Percentiles rank a stretch among this genome's conserved stretches.
phyloP scores from a whole-genome alignment of 2,797 vertebrate species.

The Sparus aurata region DNA sequence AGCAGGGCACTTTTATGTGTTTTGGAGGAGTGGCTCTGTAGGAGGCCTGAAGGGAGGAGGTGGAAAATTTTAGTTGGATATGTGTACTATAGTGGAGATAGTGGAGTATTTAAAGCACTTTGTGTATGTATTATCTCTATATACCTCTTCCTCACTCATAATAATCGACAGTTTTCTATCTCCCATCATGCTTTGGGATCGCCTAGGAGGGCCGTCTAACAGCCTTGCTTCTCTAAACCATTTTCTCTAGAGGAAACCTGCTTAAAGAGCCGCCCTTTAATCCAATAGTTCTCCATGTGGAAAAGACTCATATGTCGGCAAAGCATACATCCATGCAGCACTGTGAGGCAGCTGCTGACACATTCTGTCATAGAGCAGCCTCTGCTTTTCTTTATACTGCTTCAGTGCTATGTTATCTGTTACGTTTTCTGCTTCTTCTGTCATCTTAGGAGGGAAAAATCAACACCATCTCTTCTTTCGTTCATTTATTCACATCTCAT shows the following conservation, averaged over 20 bases:
- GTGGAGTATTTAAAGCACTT: neutral
- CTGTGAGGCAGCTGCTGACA: constrained; percentile 23
- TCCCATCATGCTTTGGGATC: constrained; percentile 31
- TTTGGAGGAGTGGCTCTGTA: too few species aligned
- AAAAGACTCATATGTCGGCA: constrained; percentile 22
- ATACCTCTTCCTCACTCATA: neutral
- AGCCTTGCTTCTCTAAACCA: constrained; percentile 9
- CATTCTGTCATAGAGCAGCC: neutral
- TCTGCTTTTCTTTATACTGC: neutral
- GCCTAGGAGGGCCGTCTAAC: constrained; percentile 13
- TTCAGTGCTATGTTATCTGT: neutral
- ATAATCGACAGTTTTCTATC: neutral
- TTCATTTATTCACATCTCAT: too few species aligned
- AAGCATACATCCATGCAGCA: neutral
- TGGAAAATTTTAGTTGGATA: too few species aligned
- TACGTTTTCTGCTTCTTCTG: too few species aligned
- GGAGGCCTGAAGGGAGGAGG: too few species aligned
- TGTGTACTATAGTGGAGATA: neutral
- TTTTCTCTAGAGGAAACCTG: constrained; percentile 18
- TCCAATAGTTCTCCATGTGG: constrained; percentile 20
- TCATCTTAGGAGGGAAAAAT: too few species aligned
- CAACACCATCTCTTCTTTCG: too few species aligned
- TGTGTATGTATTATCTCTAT: neutral
- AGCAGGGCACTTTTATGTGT: too few species aligned
- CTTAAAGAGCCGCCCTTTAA: constrained; percentile 49